Conservation (phyloP, 2,113 vertebrate genomes). For the Ptychochromis oligacanthus region DNA sequence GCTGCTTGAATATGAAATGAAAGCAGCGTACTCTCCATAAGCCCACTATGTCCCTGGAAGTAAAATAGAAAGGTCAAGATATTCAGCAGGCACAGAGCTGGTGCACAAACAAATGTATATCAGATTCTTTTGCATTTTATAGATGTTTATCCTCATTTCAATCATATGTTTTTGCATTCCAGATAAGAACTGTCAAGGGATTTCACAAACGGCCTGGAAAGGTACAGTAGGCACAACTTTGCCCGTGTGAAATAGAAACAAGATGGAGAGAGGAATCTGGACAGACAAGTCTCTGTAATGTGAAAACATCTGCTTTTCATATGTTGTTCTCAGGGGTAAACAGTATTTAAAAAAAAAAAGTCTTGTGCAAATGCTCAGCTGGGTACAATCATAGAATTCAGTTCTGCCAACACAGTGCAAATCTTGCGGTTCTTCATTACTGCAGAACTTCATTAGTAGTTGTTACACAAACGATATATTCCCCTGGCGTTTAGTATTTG, state of each 20-base stretch:
- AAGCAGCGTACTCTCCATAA: neutral
- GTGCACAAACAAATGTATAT: conserved; percentile 15
- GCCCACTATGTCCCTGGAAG: neutral
- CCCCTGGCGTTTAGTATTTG: neutral
- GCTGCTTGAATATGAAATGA: neutral
- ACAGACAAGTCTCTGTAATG: conserved; percentile 44
- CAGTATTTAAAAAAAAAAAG: conserved; percentile 38
- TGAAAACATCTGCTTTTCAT: conserved; percentile 74
- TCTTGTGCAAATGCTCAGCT: conserved; percentile 37
- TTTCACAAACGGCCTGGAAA: conserved; percentile 93
- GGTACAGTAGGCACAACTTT: conserved; percentile 84
- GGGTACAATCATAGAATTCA: conserved; percentile 40
- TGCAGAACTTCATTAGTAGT: conserved; percentile 3
- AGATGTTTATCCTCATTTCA: conserved; percentile 23
- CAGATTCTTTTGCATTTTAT: neutral
- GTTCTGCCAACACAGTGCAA: conserved; percentile 28
- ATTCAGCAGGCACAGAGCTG: conserved; percentile 7
- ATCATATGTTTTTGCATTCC: conserved; percentile 49
- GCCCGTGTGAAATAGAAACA: conserved; percentile 29
- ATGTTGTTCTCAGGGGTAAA: conserved; percentile 63
- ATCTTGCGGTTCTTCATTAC: conserved; percentile 30
- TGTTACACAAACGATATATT: neutral
- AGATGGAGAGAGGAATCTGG: conserved; percentile 41
- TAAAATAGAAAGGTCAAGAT: conserved; percentile 33
- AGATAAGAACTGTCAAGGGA: conserved; percentile 65